These are phyloP conservation scores for Trichopoda pennipes DNA, from an alignment of 2,888 invertebrate species.

Conservation along the genomic window DNA sequence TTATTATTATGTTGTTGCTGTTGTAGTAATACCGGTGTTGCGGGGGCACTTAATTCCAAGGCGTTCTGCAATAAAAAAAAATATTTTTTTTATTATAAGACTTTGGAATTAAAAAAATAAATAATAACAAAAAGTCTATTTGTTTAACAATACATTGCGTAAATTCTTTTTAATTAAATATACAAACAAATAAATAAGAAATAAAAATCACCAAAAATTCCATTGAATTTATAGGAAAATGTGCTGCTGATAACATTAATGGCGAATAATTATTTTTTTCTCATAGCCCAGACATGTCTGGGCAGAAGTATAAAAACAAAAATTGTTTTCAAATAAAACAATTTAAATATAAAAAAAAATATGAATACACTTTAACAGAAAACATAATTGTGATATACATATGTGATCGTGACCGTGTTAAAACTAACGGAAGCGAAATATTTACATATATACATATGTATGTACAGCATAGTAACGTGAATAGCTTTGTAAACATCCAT, in stretches of 20 bases:
- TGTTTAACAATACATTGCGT: neutral
- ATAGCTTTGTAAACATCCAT: too few species aligned
- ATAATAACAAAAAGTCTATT: conserved; percentile 12
- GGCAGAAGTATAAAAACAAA: neutral
- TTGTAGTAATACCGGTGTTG: conserved; percentile 91
- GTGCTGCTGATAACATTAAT: neutral
- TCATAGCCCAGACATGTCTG: neutral
- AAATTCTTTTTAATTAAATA: conserved; percentile 3
- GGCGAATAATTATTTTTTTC: neutral
- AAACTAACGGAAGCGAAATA: too few species aligned
- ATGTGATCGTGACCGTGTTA: too few species aligned
- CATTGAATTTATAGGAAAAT: neutral
- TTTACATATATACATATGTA: too few species aligned
- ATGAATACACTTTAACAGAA: too few species aligned
- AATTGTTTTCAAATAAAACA: too few species aligned
- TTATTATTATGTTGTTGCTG: conserved; percentile 74
- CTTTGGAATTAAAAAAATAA: neutral
- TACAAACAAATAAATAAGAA: conserved; percentile 14
- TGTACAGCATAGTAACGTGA: too few species aligned
- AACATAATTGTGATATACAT: too few species aligned
- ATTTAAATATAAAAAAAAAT: too few species aligned
- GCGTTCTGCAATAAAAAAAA: conserved; percentile 87
- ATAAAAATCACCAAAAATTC: conserved; percentile 38
- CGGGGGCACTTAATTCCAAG: conserved; percentile 93
- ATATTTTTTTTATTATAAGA: conserved; percentile 49